Percentiles rank a stretch among this genome's conserved stretches.
Conservation (phyloP, 2,113 vertebrate genomes). For the Oenanthe melanoleuca region DNA sequence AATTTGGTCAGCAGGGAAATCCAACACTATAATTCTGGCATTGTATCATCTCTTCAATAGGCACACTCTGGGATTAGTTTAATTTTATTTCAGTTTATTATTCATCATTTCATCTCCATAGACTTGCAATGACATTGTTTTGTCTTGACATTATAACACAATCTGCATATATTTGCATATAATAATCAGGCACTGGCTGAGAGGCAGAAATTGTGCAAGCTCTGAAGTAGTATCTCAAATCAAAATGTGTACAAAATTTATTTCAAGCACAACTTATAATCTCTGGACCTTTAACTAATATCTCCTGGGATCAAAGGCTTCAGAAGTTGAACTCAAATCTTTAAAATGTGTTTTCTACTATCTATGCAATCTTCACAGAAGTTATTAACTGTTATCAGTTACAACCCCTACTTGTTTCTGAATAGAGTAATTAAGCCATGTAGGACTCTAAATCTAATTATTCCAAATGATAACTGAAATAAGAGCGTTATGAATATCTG, state of each 20-base stretch:
- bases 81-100: constrained; percentile 32
- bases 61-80: neutral
- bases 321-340: neutral
- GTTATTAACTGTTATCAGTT: neutral
- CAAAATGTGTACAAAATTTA: neutral
- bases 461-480: neutral
- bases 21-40: neutral
- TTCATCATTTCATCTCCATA: constrained; percentile 16
- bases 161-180: constrained; percentile 54
- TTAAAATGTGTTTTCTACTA: neutral
- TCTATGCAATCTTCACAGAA: neutral
- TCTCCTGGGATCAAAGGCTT: neutral
- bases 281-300: neutral
- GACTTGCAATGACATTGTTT: constrained; percentile 31
- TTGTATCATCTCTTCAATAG: neutral
- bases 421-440: neutral
- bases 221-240: neutral
- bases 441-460: neutral
- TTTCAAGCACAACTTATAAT: neutral
- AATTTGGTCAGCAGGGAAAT: neutral
- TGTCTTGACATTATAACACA: constrained; percentile 18
- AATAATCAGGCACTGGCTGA: neutral
- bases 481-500: neutral
- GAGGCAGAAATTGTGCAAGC: neutral
- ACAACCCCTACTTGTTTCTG: neutral